Evolutionary conservation across 2,888 invertebrate species (phyloP).

Genomic region (Magallana nippona): DNA sequence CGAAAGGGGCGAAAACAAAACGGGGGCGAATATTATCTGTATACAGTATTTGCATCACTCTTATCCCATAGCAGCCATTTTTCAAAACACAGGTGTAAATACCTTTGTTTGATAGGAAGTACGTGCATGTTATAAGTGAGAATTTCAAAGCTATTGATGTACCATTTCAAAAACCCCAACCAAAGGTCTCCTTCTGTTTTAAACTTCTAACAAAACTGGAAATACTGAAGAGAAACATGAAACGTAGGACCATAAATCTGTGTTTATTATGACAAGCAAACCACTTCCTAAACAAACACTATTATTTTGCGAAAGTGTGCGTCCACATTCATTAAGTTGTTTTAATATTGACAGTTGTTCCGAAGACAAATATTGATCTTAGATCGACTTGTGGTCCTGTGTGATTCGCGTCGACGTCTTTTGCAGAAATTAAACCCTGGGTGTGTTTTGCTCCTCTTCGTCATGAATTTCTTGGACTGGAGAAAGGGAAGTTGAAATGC

Average conservation of each 20-base stretch:
- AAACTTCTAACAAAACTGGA: background rate
- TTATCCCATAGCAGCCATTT: too few relatives aligned
- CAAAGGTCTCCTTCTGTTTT: too few relatives aligned
- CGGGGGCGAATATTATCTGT: too few relatives aligned
- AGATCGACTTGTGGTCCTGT: background rate
- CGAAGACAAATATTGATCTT: slow-evolving; percentile 8
- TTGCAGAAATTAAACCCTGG: background rate
- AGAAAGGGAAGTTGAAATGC: slow-evolving; percentile 1
- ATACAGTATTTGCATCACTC: too few relatives aligned
- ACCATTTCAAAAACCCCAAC: too few relatives aligned
- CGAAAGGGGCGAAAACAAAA: too few relatives aligned
- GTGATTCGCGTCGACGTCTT: background rate
- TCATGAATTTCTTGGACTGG: background rate
- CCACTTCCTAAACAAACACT: slow-evolving; percentile 26
- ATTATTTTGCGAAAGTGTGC: slow-evolving; percentile 14
- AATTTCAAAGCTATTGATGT: too few relatives aligned
- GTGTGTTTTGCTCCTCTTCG: background rate
- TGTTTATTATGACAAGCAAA: background rate
- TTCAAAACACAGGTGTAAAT: too few relatives aligned
- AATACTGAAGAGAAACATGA: background rate
- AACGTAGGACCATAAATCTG: background rate
- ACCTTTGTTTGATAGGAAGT: too few relatives aligned
- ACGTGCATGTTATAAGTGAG: too few relatives aligned
- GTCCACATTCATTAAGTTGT: slow-evolving; percentile 21
- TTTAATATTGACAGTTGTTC: slow-evolving; percentile 28